phyloP scores from a whole-genome alignment of 2,113 vertebrate genomes.

The Odobenus rosmarus region DNA sequence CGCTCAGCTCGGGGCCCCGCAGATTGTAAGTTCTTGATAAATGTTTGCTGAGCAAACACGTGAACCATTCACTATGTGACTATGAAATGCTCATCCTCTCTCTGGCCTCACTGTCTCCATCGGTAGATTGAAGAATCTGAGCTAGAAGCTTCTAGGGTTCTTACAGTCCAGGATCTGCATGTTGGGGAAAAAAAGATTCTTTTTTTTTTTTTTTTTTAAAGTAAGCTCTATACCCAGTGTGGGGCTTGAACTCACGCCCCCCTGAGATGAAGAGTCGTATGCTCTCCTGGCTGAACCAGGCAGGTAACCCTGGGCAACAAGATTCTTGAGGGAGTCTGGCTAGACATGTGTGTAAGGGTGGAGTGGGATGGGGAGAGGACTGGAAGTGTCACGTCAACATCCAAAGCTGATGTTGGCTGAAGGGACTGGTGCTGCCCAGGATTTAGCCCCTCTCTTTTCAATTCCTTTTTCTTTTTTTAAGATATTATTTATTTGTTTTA shows the following conservation, averaged over 20 bases:
- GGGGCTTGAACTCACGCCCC: background rate
- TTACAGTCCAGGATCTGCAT: background rate
- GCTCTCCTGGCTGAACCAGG: background rate
- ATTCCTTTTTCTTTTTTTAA: background rate
- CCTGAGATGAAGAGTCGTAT: background rate
- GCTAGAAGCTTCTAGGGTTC: background rate
- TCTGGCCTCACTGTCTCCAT: background rate
- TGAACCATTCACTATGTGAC: background rate
- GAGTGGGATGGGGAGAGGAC: background rate
- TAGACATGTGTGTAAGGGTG: background rate
- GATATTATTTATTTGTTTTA: too few relatives aligned
- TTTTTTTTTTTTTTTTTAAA: background rate
- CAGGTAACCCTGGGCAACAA: background rate
- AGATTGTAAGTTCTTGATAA: background rate
- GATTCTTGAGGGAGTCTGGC: background rate
- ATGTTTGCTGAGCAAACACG: background rate
- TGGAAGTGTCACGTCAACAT: background rate
- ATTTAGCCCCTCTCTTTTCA: background rate
- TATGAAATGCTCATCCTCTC: background rate
- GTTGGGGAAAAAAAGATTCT: background rate
- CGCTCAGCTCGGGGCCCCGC: background rate
- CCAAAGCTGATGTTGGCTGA: background rate
- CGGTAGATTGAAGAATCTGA: background rate
- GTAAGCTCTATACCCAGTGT: background rate
- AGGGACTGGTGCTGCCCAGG: background rate